phyloP scores from a whole-genome alignment of 2,797 vertebrate genomes.

The Manis javanica region DNA sequence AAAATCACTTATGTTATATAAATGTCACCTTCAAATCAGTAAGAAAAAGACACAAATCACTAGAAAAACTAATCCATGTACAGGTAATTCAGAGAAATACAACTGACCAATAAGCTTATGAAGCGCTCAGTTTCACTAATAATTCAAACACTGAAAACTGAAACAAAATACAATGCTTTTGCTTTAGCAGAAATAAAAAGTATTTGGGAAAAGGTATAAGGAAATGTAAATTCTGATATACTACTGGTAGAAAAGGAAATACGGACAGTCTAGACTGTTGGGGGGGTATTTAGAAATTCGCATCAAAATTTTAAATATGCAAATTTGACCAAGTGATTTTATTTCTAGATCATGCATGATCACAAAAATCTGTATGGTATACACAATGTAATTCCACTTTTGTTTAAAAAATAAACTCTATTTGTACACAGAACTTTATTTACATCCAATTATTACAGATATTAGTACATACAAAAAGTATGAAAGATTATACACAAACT shows the following conservation, averaged over 20 bases:
- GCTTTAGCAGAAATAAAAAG: slow-evolving; percentile 7
- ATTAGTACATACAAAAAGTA: not conserved
- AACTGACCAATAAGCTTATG: not conserved
- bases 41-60: not conserved
- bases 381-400: not conserved
- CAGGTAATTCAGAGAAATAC: not conserved
- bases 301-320: slow-evolving; percentile 21
- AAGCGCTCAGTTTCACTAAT: not conserved
- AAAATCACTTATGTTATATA: not conserved
- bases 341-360: not conserved
- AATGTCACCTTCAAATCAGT: not conserved
- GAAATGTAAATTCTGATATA: not conserved
- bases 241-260: not conserved
- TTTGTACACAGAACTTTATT: slow-evolving; percentile 15
- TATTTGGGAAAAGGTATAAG: slow-evolving; percentile 15
- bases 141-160: not conserved
- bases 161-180: not conserved
- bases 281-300: not conserved
- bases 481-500: not conserved
- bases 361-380: not conserved
- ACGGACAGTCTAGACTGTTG: not conserved
- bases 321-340: not conserved
- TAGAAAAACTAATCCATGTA: slow-evolving; percentile 9
- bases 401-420: slow-evolving; percentile 11
- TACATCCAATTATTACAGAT: not conserved